phyloP scores from a whole-genome alignment of 2,113 vertebrate genomes.

The Chaenocephalus aceratus region DNA sequence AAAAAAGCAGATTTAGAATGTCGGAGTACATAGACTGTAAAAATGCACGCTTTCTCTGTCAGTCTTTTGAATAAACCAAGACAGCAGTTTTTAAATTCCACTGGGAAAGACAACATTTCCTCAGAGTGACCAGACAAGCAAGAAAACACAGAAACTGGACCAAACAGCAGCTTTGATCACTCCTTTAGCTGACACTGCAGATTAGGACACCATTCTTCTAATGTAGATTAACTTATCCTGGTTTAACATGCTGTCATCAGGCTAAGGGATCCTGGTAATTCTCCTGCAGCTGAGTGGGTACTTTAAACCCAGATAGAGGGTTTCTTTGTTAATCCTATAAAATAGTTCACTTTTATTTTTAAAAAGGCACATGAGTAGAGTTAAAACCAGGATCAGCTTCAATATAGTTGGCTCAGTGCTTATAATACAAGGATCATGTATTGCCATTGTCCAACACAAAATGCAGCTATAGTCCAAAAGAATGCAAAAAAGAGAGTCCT shows the following conservation, averaged over 20 bases:
- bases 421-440: too few species aligned
- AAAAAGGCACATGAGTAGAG: background rate
- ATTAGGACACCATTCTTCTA: background rate
- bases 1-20: conserved; percentile 53
- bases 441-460: too few species aligned
- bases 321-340: background rate
- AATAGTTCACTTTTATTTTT: background rate
- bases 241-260: background rate
- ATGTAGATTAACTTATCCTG: background rate
- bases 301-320: background rate
- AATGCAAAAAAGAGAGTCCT: too few species aligned
- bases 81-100: conserved; percentile 41
- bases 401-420: background rate
- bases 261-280: background rate
- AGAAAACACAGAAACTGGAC: conserved; percentile 27
- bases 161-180: conserved; percentile 3
- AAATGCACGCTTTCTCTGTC: conserved; percentile 12
- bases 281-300: background rate
- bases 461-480: too few species aligned
- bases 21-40: conserved; percentile 3
- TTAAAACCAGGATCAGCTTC: background rate
- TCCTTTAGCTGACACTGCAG: conserved; percentile 1
- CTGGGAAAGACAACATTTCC: conserved; percentile 1
- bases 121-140: conserved; percentile 19
- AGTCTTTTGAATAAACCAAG: conserved; percentile 12